Evolutionary conservation across 2,797 vertebrate species (phyloP), one percentile per base, ranked within the genome.

Genomic region (Martes flavigula): DNA sequence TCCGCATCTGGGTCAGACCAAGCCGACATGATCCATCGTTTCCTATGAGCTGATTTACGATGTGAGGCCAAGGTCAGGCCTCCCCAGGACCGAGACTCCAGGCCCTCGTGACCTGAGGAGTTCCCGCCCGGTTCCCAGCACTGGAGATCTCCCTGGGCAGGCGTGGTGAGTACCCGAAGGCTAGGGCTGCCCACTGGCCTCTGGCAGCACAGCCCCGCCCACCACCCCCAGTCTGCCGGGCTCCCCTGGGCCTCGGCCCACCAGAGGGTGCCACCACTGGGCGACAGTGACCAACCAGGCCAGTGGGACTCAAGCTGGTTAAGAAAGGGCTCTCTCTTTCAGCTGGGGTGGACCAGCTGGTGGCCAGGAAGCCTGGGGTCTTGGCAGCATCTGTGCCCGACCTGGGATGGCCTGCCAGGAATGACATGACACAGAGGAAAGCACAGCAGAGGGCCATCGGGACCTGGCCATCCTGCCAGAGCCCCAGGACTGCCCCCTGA

Each of bases 41-140:
- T 56, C 73, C 92, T 40, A 2, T 0, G 1, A 46, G 23, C 79
- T 20, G 75, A 88, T 21, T 40, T 20, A 32, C 11, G 4, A 9
- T 18, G 46, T 32, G 66, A 4, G 30, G 48, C 62, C 23, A 5
- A 48, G 51, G 48, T 3, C 21, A 18, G 25, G 75, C 48, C 58
- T 32, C 35, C 60, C 18, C 11, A 23, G 54, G 54, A 27, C 46
- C 0, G 0, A 40, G 79, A 21, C 21, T 43, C 58, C 32, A 5
- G 18, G 0, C 38, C 9, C 20, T 3, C 0, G 0, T 3, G 27
- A 30, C 46, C 48, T 40, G 7, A 23, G 35, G 77, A 20, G 51
- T 17, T n/a, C 17, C 60, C 0, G 0, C 15, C 40, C 20, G 40
- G n/a, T 3, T 0, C 35, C 40, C 15, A 11, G 27, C 1, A 8